Evolutionary conservation across 2,888 invertebrate genomes (phyloP).

Genomic region (Chelonus formosanus): DNA sequence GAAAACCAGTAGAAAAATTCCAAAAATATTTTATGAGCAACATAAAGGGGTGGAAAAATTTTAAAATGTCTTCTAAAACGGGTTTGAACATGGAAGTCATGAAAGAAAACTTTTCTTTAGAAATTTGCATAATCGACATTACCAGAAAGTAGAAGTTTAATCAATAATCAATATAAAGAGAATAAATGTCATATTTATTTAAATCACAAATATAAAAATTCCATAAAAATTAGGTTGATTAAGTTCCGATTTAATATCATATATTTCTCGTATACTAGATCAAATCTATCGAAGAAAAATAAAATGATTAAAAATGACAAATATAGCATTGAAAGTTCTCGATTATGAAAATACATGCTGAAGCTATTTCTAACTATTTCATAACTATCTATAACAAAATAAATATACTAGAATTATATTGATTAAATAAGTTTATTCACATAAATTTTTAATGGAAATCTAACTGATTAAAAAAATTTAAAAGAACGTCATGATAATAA

Average conservation of each 20-base stretch:
- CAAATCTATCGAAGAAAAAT: too few species aligned
- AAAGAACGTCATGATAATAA: neutral
- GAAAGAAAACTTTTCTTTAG: conserved; percentile 6
- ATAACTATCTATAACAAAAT: too few species aligned
- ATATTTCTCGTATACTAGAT: neutral
- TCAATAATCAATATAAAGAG: neutral
- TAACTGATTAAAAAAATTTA: neutral
- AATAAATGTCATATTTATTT: too few species aligned
- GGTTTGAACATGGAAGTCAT: conserved; percentile 28
- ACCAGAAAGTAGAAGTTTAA: conserved; percentile 1
- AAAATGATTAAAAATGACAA: too few species aligned
- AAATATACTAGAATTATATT: too few species aligned
- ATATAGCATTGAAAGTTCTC: too few species aligned
- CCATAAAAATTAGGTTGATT: too few species aligned
- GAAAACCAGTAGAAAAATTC: conserved; percentile 15
- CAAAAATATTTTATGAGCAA: conserved; percentile 20
- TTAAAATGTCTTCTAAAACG: conserved; percentile 24
- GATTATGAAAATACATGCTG: too few species aligned
- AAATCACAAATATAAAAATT: too few species aligned
- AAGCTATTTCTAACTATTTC: too few species aligned
- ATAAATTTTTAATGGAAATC: neutral
- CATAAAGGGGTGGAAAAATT: conserved; percentile 16
- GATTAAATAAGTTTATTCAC: too few species aligned
- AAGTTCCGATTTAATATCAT: neutral
- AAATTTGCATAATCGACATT: conserved; percentile 30